These are phyloP conservation scores for Xerus rutilus DNA, from an alignment of 2,797 vertebrate species.

Conservation along the genomic window DNA sequence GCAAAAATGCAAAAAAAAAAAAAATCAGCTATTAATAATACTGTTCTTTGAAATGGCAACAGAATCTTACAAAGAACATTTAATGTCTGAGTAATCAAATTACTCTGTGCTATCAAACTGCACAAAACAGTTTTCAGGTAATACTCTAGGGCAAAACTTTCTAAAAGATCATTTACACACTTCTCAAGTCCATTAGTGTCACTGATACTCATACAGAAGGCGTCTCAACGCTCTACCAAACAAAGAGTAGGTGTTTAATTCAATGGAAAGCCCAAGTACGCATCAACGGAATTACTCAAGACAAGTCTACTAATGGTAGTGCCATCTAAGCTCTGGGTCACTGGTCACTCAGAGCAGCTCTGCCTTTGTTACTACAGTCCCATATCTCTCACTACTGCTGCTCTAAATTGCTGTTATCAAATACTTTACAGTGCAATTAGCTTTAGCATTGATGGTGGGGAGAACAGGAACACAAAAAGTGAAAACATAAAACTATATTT, in stretches of 20 bases:
- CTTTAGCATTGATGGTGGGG: not conserved
- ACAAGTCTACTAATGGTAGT: not conserved
- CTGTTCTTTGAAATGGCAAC: slow-evolving; percentile 40
- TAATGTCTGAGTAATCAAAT: slow-evolving; percentile 53
- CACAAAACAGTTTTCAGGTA: slow-evolving; percentile 42
- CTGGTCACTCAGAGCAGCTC: too few relatives aligned
- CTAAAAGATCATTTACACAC: slow-evolving; percentile 43
- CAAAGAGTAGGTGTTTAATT: not conserved
- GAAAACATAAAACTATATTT: not conserved
- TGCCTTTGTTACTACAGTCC: not conserved
- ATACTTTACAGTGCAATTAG: not conserved
- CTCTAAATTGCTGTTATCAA: not conserved
- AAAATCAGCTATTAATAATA: slow-evolving; percentile 8
- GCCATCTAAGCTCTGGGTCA: not conserved
- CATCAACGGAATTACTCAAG: not conserved
- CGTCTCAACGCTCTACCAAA: not conserved
- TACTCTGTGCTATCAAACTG: not conserved
- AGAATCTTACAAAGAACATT: slow-evolving; percentile 45
- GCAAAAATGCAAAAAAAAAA: not conserved
- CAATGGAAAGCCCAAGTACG: not conserved
- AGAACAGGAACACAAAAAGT: not conserved
- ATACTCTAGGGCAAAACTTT: slow-evolving; percentile 51
- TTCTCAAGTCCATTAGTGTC: not conserved
- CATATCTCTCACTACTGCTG: not conserved
- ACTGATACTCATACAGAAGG: not conserved